Evolutionary conservation across 2,113 vertebrate species (phyloP).

Genomic region (Silurus asotus): DNA sequence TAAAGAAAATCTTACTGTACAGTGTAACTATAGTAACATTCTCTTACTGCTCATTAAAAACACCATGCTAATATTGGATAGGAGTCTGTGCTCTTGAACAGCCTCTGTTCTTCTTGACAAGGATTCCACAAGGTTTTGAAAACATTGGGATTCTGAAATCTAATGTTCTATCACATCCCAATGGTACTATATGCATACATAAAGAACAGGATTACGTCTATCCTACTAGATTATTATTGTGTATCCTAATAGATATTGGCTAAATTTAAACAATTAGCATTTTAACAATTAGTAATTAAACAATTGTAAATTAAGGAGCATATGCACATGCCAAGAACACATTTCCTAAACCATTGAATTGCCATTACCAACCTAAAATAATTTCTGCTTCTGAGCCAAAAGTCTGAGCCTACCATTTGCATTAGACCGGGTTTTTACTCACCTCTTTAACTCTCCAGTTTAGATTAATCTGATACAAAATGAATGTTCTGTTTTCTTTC

Average conservation of each 20-base stretch:
- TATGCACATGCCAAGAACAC: background rate
- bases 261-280: background rate
- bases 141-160: background rate
- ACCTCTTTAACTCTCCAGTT: background rate
- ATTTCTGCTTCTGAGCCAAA: background rate
- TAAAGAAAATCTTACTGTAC: no score
- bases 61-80: background rate
- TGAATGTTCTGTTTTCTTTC: background rate
- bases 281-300: no score
- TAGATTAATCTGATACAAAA: no score
- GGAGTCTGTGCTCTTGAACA: background rate
- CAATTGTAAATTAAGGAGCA: background rate
- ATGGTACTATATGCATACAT: background rate
- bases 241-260: background rate
- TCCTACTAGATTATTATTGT: background rate
- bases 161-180: background rate
- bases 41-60: background rate
- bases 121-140: background rate
- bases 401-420: background rate
- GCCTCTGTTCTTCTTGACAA: background rate
- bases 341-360: background rate
- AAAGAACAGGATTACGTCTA: background rate
- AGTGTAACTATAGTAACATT: background rate
- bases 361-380: background rate
- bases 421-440: background rate